Evolutionary conservation across 2,113 vertebrate species (phyloP).

Genomic region (Tachuris rubrigastra): DNA sequence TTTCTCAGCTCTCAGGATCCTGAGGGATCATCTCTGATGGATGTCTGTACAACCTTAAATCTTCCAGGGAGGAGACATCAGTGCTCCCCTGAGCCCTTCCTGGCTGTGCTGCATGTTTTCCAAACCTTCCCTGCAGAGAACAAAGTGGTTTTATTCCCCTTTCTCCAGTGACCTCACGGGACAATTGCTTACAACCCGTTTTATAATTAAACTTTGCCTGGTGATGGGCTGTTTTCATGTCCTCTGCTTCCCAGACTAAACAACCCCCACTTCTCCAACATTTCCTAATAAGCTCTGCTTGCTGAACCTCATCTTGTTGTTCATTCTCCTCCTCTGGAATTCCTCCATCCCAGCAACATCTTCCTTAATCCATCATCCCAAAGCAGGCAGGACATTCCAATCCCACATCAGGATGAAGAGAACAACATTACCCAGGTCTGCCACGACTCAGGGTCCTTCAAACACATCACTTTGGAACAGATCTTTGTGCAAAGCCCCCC

Average conservation of each 20-base stretch:
- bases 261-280: not conserved
- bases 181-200: not conserved
- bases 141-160: not conserved
- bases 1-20: not conserved
- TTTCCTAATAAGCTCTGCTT: not conserved
- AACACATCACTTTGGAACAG: not conserved
- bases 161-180: not conserved
- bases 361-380: not conserved
- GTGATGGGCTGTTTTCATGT: not conserved
- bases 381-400: not conserved
- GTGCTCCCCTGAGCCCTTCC: not conserved
- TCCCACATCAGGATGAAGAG: not conserved
- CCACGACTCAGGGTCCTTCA: not conserved
- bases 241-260: not conserved
- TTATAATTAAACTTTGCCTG: not conserved
- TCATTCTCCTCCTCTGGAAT: not conserved
- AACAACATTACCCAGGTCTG: not conserved
- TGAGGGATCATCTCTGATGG: not conserved
- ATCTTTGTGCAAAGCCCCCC: no score
- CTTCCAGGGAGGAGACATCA: not conserved
- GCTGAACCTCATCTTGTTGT: not conserved
- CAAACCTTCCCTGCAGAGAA: not conserved
- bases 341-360: not conserved
- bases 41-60: not conserved
- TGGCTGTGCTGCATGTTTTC: not conserved